Evolutionary conservation across 2,113 vertebrate genomes (phyloP).

Genomic region (Zeus faber): DNA sequence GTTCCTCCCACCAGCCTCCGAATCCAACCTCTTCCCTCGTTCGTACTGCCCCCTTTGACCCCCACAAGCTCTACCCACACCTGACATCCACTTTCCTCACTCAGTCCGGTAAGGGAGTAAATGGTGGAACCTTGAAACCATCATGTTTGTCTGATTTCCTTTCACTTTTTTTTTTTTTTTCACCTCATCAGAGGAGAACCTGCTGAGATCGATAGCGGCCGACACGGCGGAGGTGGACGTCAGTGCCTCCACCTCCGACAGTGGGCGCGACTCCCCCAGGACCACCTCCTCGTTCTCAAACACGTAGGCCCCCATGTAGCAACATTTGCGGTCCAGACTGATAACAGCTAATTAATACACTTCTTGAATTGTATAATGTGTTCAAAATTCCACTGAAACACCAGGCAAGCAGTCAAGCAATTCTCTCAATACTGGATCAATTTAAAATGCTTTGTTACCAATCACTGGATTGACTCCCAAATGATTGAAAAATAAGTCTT

Average conservation of each 20-base stretch:
- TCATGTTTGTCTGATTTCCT: background rate
- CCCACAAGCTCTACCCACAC: background rate
- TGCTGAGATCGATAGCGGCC: slow-evolving; percentile 65
- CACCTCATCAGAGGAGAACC: slow-evolving; percentile 62
- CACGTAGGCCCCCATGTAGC: no score
- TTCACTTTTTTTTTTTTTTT: background rate
- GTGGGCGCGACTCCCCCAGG: slow-evolving; percentile 66
- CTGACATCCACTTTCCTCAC: slow-evolving; percentile 43
- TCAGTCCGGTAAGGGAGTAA: slow-evolving; percentile 56
- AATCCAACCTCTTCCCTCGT: background rate
- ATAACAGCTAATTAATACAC: no score
- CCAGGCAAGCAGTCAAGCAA: no score
- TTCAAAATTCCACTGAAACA: no score
- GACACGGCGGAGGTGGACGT: slow-evolving; percentile 18
- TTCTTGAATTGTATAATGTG: no score
- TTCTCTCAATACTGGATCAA: no score
- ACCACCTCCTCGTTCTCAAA: slow-evolving; percentile 39
- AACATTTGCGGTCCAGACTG: no score
- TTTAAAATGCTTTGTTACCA: no score
- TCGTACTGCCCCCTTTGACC: background rate
- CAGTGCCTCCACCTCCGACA: slow-evolving; percentile 63
- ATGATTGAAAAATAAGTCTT: no score
- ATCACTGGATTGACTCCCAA: no score
- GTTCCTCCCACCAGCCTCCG: slow-evolving; percentile 2
- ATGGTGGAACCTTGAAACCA: background rate